Conservation (phyloP, 2,888 invertebrate species). For the Gordius sp. region DNA sequence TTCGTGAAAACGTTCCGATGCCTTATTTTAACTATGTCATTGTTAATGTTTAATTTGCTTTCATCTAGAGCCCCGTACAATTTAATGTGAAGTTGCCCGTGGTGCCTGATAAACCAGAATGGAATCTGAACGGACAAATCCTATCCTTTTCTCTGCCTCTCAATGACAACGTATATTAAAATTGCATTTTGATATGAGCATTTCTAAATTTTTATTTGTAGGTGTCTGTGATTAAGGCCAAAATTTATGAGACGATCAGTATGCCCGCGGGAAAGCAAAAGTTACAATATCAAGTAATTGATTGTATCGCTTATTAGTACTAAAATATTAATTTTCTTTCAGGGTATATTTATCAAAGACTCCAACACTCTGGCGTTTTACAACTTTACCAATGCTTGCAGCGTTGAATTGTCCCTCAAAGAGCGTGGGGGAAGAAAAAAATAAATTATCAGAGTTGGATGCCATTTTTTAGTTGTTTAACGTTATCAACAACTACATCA, state of each 20-base stretch:
- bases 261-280: conserved; percentile 94
- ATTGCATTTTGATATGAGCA: not conserved
- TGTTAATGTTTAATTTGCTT: not conserved
- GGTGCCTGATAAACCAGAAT: conserved; percentile 63
- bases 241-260: conserved; percentile 54
- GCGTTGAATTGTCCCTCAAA: conserved; percentile 65
- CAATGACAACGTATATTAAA: conserved; percentile 36
- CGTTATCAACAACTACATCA: too few relatives aligned
- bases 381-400: conserved; percentile 57
- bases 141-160: conserved; percentile 49
- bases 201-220: conserved; percentile 21
- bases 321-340: conserved; percentile 27
- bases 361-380: conserved; percentile 76
- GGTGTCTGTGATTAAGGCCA: conserved; percentile 59
- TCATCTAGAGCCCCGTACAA: conserved; percentile 32
- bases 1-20: too few relatives aligned
- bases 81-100: conserved; percentile 55
- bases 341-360: conserved; percentile 95
- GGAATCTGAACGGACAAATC: conserved; percentile 71
- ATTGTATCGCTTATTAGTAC: not conserved
- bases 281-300: conserved; percentile 52
- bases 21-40: too few relatives aligned
- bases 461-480: too few relatives aligned
- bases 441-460: too few relatives aligned
- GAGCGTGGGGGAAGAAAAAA: conserved; percentile 92